phyloP scores from a whole-genome alignment of 2,888 invertebrate genomes.

The Lordiphosa fenestrarum region DNA sequence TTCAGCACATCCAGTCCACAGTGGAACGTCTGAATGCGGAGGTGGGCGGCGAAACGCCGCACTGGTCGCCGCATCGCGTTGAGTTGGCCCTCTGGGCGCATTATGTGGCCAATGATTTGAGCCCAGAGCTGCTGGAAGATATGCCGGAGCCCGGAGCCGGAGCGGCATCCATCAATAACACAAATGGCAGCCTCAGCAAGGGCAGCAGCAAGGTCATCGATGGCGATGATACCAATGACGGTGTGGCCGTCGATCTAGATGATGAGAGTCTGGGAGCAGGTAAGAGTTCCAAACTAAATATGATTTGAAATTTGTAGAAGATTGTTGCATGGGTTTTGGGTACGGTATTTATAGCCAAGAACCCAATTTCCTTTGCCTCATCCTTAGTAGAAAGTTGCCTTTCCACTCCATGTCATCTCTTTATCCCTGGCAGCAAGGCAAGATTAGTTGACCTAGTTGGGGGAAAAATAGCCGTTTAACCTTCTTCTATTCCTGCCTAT shows the following conservation, averaged over 20 bases:
- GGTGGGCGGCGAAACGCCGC: slow-evolving; percentile 82
- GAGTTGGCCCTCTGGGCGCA: slow-evolving; percentile 97
- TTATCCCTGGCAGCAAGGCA: too few species aligned
- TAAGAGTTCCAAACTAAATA: slow-evolving; percentile 20
- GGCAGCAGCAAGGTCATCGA: slow-evolving; percentile 52
- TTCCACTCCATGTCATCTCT: too few species aligned
- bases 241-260: slow-evolving; percentile 65
- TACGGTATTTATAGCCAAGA: too few species aligned
- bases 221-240: slow-evolving; percentile 74
- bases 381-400: too few species aligned
- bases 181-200: slow-evolving; percentile 64
- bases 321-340: too few species aligned
- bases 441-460: too few species aligned
- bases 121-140: slow-evolving; percentile 91
- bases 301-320: too few species aligned
- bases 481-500: too few species aligned
- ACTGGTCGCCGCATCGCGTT: slow-evolving; percentile 88
- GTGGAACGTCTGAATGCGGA: slow-evolving; percentile 93
- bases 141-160: slow-evolving; percentile 81
- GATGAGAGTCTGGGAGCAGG: slow-evolving; percentile 76
- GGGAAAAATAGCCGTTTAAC: too few species aligned
- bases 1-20: slow-evolving; percentile 91
- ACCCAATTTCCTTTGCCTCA: too few species aligned
- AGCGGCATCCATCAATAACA: slow-evolving; percentile 32
- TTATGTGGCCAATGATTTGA: slow-evolving; percentile 91